phyloP scores from a whole-genome alignment of 2,888 invertebrate genomes.

The Eristalis intricaria region DNA sequence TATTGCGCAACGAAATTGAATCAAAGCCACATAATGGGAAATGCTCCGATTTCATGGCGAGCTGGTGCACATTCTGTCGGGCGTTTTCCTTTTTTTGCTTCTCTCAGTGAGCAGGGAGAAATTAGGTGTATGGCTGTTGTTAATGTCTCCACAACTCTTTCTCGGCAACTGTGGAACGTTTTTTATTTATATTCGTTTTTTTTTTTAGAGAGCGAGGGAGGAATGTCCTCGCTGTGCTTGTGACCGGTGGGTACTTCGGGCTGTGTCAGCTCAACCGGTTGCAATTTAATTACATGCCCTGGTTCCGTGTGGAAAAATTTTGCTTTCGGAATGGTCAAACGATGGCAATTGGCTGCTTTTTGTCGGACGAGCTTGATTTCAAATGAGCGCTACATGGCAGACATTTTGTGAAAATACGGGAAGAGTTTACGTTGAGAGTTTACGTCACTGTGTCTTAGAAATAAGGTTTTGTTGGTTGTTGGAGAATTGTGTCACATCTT shows the following conservation, averaged over 20 bases:
- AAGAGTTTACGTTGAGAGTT: too few species aligned
- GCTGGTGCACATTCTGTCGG: slow-evolving; percentile 1
- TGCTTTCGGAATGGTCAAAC: background rate
- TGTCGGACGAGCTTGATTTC: background rate
- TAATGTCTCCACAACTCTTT: background rate
- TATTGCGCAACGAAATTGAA: slow-evolving; percentile 58
- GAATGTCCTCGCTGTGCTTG: background rate
- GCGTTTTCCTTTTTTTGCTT: background rate
- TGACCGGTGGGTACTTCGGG: background rate
- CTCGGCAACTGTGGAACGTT: background rate
- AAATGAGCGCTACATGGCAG: background rate
- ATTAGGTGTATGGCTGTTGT: slow-evolving; percentile 25
- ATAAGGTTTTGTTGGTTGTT: too few species aligned
- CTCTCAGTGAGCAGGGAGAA: background rate
- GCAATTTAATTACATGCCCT: slow-evolving; percentile 44
- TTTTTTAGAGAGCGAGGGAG: too few species aligned
- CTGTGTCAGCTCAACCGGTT: slow-evolving; percentile 47
- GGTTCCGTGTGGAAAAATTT: background rate
- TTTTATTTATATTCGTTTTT: background rate
- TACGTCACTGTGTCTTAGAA: too few species aligned
- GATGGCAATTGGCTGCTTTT: background rate
- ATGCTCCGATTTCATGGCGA: slow-evolving; percentile 35
- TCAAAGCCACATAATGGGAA: slow-evolving; percentile 51
- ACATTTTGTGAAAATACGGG: background rate
- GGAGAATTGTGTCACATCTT: too few species aligned